A percentile compares a stretch with the other conserved stretches of the same genome.
Evolutionary conservation across 2,797 vertebrate genomes (phyloP).

Genomic region (Philypnodon macrostomus): DNA sequence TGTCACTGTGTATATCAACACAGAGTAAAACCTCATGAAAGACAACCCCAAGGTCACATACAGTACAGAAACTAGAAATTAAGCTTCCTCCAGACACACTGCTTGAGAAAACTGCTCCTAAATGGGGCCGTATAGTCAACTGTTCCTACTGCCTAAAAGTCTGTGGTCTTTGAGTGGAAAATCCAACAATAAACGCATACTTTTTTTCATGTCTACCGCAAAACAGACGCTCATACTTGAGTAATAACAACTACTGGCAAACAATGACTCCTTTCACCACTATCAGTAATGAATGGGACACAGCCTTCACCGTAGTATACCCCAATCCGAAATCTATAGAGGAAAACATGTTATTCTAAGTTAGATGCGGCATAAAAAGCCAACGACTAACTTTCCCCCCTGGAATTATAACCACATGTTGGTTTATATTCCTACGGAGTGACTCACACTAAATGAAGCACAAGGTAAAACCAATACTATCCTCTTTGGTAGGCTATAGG

Average conservation of each 20-base stretch:
- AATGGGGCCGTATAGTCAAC: constrained; percentile 27
- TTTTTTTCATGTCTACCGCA: constrained; percentile 3
- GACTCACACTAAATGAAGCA: constrained; percentile 46
- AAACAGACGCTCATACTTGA: constrained; percentile 9
- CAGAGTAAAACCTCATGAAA: constrained; percentile 34
- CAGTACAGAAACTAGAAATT: constrained; percentile 11
- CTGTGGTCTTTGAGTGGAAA: constrained; percentile 43
- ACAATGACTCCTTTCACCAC: constrained; percentile 10
- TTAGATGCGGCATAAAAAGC: constrained; percentile 17
- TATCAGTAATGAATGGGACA: constrained; percentile 30
- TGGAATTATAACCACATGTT: constrained; percentile 64
- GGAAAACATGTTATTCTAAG: too few species aligned
- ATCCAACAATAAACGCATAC: constrained; percentile 7
- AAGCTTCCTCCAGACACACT: constrained; percentile 6
- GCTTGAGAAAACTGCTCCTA: constrained; percentile 53
- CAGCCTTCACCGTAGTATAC: constrained; percentile 15
- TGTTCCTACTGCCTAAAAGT: constrained; percentile 42
- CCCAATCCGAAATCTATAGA: constrained; percentile 24
- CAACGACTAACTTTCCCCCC: constrained; percentile 28
- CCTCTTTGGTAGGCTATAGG: constrained; percentile 1
- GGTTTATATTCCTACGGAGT: constrained; percentile 45
- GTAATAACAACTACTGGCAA: constrained; percentile 12
- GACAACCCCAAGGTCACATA: constrained; percentile 28
- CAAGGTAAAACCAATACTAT: constrained; percentile 8
- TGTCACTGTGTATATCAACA: constrained; percentile 39